Conservation (phyloP, 2,797 vertebrate species). For the Sphenodon punctatus region DNA sequence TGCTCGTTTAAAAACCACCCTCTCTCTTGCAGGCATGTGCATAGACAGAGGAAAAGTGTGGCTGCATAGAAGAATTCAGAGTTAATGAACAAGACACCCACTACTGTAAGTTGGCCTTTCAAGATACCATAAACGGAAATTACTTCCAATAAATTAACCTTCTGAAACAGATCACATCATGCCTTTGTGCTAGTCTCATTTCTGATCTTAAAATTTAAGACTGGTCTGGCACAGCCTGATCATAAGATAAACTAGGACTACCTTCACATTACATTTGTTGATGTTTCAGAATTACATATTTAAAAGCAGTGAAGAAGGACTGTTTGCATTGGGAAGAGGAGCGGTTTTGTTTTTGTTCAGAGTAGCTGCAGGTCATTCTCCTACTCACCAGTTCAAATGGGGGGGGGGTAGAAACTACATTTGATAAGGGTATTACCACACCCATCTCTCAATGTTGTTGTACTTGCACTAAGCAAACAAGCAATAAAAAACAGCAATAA, state of each 20-base stretch:
- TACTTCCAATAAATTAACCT: background rate
- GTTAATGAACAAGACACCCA: background rate
- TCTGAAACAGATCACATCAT: background rate
- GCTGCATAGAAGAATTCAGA: background rate
- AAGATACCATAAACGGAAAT: background rate
- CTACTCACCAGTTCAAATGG: background rate
- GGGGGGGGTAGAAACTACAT: background rate
- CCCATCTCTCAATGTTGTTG: background rate
- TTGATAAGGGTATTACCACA: background rate
- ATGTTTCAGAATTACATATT: background rate
- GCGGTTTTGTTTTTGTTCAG: background rate
- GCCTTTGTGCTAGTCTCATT: background rate
- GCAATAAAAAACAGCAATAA: background rate
- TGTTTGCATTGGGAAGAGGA: background rate
- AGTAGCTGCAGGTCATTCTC: background rate
- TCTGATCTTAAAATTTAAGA: background rate
- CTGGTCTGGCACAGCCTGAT: background rate
- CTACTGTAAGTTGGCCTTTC: background rate
- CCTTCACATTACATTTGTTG: background rate
- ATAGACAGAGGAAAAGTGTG: background rate
- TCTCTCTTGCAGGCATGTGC: no score
- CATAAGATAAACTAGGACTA: fast-evolving
- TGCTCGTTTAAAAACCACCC: no score
- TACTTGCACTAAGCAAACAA: fast-evolving
- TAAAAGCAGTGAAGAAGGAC: background rate